These are phyloP conservation scores for Dynastes maya DNA, from an alignment of 2,888 invertebrate species.

Conservation along the genomic window DNA sequence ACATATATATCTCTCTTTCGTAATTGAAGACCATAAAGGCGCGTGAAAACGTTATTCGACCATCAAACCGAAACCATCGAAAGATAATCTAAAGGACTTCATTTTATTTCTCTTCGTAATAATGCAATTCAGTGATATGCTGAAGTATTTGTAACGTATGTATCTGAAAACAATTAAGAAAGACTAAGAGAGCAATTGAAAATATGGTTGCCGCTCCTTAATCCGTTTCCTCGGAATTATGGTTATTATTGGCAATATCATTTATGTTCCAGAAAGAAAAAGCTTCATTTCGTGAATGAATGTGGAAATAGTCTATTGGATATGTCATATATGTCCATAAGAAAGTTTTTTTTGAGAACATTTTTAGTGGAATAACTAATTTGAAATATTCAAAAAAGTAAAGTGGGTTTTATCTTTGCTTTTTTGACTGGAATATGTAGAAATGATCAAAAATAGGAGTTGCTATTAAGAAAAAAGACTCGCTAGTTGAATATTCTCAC, in stretches of 20 bases:
- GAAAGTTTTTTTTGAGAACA: no score
- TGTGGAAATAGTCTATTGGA: not conserved
- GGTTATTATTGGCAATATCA: not conserved
- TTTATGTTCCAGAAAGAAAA: not conserved
- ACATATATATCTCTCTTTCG: slow-evolving; percentile 41
- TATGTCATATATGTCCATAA: no score
- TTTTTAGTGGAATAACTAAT: no score
- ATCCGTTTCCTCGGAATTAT: not conserved
- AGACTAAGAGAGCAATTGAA: not conserved
- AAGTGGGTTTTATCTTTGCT: no score
- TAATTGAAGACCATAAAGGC: slow-evolving; percentile 33
- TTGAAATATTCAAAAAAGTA: no score
- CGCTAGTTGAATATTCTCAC: no score
- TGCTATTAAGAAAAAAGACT: no score
- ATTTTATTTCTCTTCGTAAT: not conserved
- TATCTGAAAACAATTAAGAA: not conserved
- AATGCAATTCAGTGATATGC: not conserved
- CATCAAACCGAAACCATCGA: not conserved
- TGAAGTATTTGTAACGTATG: not conserved
- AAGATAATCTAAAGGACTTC: slow-evolving; percentile 1
- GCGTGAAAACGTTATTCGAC: not conserved
- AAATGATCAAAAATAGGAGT: no score
- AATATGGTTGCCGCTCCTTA: not conserved
- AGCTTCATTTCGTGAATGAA: not conserved
- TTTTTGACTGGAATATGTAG: no score